phyloP scores from a whole-genome alignment of 2,888 invertebrate species.

The Macrophya annulata region DNA sequence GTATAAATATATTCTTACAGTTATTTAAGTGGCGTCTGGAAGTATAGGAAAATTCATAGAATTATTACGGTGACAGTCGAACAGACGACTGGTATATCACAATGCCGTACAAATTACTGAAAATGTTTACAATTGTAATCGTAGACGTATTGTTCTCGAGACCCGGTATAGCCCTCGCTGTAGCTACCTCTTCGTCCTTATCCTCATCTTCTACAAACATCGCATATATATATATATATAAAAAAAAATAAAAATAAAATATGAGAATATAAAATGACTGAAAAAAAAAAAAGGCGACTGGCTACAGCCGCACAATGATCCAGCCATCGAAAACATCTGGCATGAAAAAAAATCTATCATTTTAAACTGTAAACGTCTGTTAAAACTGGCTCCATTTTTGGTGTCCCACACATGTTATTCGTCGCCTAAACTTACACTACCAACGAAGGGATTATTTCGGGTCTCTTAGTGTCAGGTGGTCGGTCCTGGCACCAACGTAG shows the following conservation, averaged over 20 bases:
- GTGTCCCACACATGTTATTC: constrained; percentile 26
- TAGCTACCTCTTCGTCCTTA: neutral
- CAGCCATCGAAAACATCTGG: constrained; percentile 24
- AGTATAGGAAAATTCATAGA: neutral
- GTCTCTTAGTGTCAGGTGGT: constrained; percentile 27
- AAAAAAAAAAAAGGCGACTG: constrained; percentile 14
- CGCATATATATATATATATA: neutral
- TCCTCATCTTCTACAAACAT: neutral
- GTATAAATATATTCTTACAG: neutral
- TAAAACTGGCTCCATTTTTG: constrained; percentile 32
- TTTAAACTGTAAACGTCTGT: constrained; percentile 46
- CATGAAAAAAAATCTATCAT: constrained; percentile 42
- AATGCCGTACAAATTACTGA: constrained; percentile 51
- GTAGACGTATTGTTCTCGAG: constrained; percentile 52
- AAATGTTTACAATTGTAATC: constrained; percentile 55
- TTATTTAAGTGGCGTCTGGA: neutral
- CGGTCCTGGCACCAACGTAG: neutral
- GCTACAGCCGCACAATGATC: constrained; percentile 9
- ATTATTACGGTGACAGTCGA: neutral
- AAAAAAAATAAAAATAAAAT: neutral
- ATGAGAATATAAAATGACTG: neutral
- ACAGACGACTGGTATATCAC: constrained; percentile 6
- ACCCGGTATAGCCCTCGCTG: neutral
- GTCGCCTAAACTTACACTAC: neutral
- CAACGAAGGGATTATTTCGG: constrained; percentile 25